phyloP scores from a whole-genome alignment of 2,113 vertebrate genomes.

The Catharus minimus region DNA sequence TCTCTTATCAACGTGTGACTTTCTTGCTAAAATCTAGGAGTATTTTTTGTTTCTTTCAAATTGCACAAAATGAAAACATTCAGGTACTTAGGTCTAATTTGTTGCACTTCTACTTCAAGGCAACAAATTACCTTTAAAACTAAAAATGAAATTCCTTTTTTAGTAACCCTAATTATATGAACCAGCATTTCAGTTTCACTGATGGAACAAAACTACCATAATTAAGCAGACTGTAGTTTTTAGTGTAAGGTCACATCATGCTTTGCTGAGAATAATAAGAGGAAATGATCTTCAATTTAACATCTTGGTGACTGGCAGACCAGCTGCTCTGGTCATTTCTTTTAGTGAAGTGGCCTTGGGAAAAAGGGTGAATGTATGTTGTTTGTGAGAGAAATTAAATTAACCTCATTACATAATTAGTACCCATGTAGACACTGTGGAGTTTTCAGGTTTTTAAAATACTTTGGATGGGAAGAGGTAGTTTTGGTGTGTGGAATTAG shows the following conservation, averaged over 20 bases:
- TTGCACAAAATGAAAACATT: neutral
- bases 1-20: neutral
- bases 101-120: neutral
- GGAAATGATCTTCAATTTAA: slow-evolving; percentile 69
- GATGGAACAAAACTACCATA: slow-evolving; percentile 56
- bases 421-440: neutral
- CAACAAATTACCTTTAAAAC: slow-evolving; percentile 43
- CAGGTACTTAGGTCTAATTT: neutral
- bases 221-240: slow-evolving; percentile 53
- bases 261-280: slow-evolving; percentile 62
- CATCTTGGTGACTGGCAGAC: slow-evolving; percentile 30
- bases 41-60: neutral
- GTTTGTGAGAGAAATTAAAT: slow-evolving; percentile 43
- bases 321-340: slow-evolving; percentile 60
- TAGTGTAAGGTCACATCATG: slow-evolving; percentile 55
- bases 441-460: neutral
- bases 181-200: slow-evolving; percentile 25
- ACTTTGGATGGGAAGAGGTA: neutral
- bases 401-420: neutral
- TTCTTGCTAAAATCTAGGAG: neutral
- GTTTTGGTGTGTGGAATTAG: neutral
- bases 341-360: slow-evolving; percentile 30
- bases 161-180: slow-evolving; percentile 21
- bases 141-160: slow-evolving; percentile 34
- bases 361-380: neutral